Conservation (phyloP, 2,797 vertebrate species). For the Acanthopagrus latus region DNA sequence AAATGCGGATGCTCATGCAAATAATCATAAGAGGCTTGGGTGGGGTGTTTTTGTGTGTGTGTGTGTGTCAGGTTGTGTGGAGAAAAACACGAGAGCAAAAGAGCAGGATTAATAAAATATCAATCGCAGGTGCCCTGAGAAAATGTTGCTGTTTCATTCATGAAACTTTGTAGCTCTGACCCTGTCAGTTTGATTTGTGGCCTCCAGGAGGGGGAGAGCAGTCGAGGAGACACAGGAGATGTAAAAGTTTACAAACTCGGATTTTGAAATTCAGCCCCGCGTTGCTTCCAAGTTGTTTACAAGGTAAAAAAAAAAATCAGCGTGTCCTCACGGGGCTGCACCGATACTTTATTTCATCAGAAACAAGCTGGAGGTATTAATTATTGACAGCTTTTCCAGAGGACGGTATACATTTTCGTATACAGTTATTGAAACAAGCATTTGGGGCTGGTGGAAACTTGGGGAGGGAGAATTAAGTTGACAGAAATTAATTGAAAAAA, state of each 20-base stretch:
- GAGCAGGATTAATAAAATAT: slow-evolving; percentile 67
- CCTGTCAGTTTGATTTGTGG: slow-evolving; percentile 53
- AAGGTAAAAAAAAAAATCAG: slow-evolving; percentile 14
- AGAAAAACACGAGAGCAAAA: slow-evolving; percentile 35
- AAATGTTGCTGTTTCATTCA: slow-evolving; percentile 53
- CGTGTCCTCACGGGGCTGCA: slow-evolving; percentile 1
- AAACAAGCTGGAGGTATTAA: slow-evolving; percentile 29
- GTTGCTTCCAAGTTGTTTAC: slow-evolving; percentile 52
- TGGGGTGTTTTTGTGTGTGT: not conserved
- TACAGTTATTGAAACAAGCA: not conserved
- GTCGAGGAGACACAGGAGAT: slow-evolving; percentile 34
- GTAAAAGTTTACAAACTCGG: slow-evolving; percentile 42
- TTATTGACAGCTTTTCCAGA: slow-evolving; percentile 51
- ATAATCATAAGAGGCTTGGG: slow-evolving; percentile 21
- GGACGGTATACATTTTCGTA: not conserved
- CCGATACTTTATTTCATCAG: slow-evolving; percentile 2
- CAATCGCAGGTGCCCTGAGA: slow-evolving; percentile 45
- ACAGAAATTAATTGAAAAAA: not conserved
- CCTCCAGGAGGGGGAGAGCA: slow-evolving; percentile 32
- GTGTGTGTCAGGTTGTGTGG: slow-evolving; percentile 9
- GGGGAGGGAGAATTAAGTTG: not conserved
- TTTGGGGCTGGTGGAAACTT: not conserved
- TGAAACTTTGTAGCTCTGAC: slow-evolving; percentile 51
- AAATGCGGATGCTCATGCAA: slow-evolving; percentile 41
- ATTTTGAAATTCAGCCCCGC: slow-evolving; percentile 48